Percentiles rank a stretch among this genome's conserved stretches.
These are phyloP conservation scores for Drosophila yakuba DNA, from an alignment of 1,140 invertebrate genomes.

Conservation along the genomic window DNA sequence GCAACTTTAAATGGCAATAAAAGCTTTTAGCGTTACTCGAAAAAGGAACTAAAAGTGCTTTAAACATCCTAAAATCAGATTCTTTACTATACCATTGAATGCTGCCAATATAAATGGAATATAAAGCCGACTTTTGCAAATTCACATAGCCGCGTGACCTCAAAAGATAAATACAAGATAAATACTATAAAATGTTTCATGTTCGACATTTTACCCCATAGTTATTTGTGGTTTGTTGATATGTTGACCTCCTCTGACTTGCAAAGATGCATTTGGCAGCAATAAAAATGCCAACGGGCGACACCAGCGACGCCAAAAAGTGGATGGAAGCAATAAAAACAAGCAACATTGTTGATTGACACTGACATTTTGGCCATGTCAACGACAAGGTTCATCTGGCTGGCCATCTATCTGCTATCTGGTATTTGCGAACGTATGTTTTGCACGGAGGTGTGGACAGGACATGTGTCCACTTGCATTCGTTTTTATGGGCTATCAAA, in stretches of 20 bases:
- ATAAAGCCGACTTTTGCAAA: background rate
- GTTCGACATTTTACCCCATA: constrained; percentile 35
- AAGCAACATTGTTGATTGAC: constrained; percentile 75
- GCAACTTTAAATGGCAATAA: background rate
- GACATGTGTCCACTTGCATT: constrained; percentile 39
- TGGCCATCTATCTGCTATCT: constrained; percentile 10
- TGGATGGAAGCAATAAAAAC: constrained; percentile 45
- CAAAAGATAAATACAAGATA: background rate
- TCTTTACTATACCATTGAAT: background rate
- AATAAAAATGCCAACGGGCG: constrained; percentile 73
- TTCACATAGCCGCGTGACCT: background rate
- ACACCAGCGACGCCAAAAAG: constrained; percentile 24
- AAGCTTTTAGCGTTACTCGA: background rate
- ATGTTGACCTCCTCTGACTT: constrained; percentile 38
- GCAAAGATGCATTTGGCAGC: constrained; percentile 67
- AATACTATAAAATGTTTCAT: constrained; percentile 32
- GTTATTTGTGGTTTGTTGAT: constrained; percentile 36
- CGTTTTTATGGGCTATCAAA: constrained; percentile 47
- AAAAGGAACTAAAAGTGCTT: background rate
- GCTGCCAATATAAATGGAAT: no score
- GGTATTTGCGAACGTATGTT: constrained; percentile 23
- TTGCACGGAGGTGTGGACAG: constrained; percentile 6
- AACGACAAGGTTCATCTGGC: constrained; percentile 49
- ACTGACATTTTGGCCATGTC: constrained; percentile 72
- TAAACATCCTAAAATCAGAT: background rate